Conservation (phyloP, 2,113 vertebrate genomes). For the Alosa alosa region DNA sequence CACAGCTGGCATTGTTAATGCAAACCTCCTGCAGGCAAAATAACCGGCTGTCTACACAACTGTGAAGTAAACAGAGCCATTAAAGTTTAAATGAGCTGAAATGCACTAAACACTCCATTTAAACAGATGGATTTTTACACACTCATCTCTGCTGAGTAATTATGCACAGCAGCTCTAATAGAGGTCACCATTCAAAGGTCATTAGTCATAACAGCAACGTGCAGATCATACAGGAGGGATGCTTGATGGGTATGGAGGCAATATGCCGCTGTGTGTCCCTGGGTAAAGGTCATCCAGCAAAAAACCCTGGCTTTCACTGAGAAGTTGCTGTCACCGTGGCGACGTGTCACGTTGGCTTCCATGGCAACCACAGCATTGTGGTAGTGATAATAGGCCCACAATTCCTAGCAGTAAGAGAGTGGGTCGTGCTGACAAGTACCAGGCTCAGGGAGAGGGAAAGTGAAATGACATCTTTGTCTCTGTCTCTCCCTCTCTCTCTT, state of each 20-base stretch:
- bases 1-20: not conserved
- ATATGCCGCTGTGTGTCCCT: not conserved
- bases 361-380: conserved; percentile 46
- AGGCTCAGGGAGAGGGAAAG: not conserved
- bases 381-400: conserved; percentile 31
- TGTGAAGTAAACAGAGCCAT: not conserved
- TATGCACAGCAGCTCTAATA: not conserved
- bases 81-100: not conserved
- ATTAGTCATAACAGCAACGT: not conserved
- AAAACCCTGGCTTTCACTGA: conserved; percentile 11
- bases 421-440: not conserved
- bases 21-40: not conserved
- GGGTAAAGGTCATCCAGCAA: not conserved
- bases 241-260: not conserved
- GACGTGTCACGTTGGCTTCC: conserved; percentile 50
- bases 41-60: not conserved
- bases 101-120: conserved; percentile 3
- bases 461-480: not conserved
- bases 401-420: conserved; percentile 2
- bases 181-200: not conserved
- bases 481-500: not conserved
- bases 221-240: not conserved
- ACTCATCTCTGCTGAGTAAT: not conserved
- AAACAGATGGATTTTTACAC: not conserved
- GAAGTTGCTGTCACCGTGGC: conserved; percentile 47